Base-by-base conservation (phyloP, 2,888 invertebrate genomes). In the Mallateleia sp. region DNA sequence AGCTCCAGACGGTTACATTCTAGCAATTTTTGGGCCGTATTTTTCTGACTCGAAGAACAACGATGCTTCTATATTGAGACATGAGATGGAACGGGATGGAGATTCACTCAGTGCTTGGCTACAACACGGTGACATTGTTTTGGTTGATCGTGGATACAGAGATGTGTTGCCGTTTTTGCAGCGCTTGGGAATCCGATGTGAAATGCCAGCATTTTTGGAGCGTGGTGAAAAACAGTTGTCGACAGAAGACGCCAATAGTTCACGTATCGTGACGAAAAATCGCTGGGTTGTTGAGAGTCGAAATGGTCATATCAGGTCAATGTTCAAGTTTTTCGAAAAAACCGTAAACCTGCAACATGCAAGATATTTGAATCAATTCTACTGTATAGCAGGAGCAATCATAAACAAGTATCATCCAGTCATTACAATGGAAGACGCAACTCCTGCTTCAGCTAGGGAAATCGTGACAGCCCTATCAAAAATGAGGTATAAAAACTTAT, bases 341-440 rank as follows among this genome's bases (percentile, higher is more conserved):
- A 60, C 64, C 28, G 18, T 72, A 2, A 75, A 67, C 28, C n/a
- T 74, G 2, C 82, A 82, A 50, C 74, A 75, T 66, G 38, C 38
- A 14, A 74, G 54, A 56, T 60, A 50, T 7, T 18, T 66, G 8
- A 45, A 50, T 50, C 20, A 18, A 47, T 47, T 66, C 18, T 66
- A 66, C 47, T 32, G 42, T n/a, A 60, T 60, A 18, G 34, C 34
- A 18, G 50, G 66, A 18, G 81, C 85, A 28, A 75, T 81, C 14
- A 47, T 85, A 38, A 85, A 85, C 32, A 62, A 47, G 47, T 75
- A 60, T 66, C 66, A 77, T 38, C 71, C 64, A 25, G 47, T 38
- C 20, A 85, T 81, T 24, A 32, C 14, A 2, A 87, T 83, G 83
- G 22, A 74, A 83, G 47, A 34, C 32, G 83, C 80, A 47, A 69